phyloP scores from a whole-genome alignment of 2,888 invertebrate genomes.

The Pantelozetes paolii region DNA sequence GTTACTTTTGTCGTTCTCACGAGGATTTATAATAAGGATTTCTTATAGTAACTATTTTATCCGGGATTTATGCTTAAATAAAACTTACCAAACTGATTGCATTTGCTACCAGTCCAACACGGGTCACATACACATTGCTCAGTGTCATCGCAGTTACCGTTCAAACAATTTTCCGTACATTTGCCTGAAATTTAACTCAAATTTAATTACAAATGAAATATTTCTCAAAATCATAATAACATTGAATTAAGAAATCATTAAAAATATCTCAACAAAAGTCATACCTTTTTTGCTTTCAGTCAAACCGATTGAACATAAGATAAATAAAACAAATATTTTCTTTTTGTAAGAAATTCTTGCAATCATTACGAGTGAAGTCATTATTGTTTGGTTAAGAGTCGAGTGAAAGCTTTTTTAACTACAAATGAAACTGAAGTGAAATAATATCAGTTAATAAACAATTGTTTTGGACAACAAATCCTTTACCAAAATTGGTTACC shows the following conservation, averaged over 20 bases:
- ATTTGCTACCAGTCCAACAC: conserved; percentile 46
- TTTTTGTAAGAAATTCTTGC: conserved; percentile 13
- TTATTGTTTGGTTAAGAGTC: not conserved
- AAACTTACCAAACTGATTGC: conserved; percentile 45
- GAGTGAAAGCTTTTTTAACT: not conserved
- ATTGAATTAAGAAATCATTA: not conserved
- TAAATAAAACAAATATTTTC: conserved; percentile 15
- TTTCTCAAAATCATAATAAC: not conserved
- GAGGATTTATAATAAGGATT: too few relatives aligned
- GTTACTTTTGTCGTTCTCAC: too few relatives aligned
- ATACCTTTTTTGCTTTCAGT: not conserved
- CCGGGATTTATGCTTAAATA: too few relatives aligned
- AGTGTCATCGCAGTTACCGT: conserved; percentile 46
- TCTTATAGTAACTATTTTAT: too few relatives aligned
- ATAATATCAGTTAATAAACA: not conserved
- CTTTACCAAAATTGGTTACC: not conserved
- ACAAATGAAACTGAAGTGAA: not conserved
- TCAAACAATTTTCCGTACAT: conserved; percentile 29
- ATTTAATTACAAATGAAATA: not conserved
- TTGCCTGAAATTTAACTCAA: not conserved
- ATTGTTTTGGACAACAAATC: conserved; percentile 29
- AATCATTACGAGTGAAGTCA: conserved; percentile 8
- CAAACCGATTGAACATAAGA: conserved; percentile 1
- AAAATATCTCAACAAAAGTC: not conserved
- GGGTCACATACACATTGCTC: conserved; percentile 46